Evolutionary conservation across 2,113 vertebrate genomes (phyloP).

Genomic region (Paramormyrops kingsleyae): DNA sequence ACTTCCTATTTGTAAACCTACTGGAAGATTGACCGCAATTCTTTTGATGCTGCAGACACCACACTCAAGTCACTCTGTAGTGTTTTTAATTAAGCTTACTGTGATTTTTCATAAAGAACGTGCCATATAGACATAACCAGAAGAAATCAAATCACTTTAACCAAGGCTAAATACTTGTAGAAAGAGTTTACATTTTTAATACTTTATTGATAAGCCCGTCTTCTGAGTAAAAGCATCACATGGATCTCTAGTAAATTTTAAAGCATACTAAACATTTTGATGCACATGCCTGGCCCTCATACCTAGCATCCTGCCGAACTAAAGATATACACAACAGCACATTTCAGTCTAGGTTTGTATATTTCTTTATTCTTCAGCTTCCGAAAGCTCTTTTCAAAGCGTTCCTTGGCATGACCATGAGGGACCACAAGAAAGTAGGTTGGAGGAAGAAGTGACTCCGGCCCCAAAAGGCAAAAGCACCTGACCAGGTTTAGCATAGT

Average conservation of each 20-base stretch:
- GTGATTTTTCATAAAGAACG: not conserved
- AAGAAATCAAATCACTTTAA: slow-evolving; percentile 26
- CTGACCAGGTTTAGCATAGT: slow-evolving; percentile 55
- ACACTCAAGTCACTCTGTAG: not conserved
- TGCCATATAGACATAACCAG: not conserved
- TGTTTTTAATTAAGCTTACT: not conserved
- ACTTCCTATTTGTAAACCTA: not conserved
- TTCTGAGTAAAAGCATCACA: slow-evolving; percentile 52
- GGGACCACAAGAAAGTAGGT: slow-evolving; percentile 50
- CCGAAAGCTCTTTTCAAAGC: slow-evolving; percentile 53
- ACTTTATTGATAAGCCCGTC: slow-evolving; percentile 57
- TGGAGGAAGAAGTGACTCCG: slow-evolving; percentile 50
- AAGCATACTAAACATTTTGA: slow-evolving; percentile 49
- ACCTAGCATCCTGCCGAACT: slow-evolving; percentile 50
- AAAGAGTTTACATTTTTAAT: slow-evolving; percentile 64
- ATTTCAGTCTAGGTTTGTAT: slow-evolving; percentile 57
- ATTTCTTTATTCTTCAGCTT: slow-evolving; percentile 52
- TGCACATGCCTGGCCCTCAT: slow-evolving; percentile 48
- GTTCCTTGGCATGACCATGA: slow-evolving; percentile 54
- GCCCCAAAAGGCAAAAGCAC: slow-evolving; percentile 49
- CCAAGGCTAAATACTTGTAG: slow-evolving; percentile 43
- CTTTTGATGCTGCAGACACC: not conserved
- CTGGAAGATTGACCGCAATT: not conserved
- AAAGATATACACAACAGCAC: slow-evolving; percentile 59
- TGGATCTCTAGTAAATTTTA: slow-evolving; percentile 54